Evolutionary conservation across 2,888 invertebrate species (phyloP).

Genomic region (Idaea straminata): DNA sequence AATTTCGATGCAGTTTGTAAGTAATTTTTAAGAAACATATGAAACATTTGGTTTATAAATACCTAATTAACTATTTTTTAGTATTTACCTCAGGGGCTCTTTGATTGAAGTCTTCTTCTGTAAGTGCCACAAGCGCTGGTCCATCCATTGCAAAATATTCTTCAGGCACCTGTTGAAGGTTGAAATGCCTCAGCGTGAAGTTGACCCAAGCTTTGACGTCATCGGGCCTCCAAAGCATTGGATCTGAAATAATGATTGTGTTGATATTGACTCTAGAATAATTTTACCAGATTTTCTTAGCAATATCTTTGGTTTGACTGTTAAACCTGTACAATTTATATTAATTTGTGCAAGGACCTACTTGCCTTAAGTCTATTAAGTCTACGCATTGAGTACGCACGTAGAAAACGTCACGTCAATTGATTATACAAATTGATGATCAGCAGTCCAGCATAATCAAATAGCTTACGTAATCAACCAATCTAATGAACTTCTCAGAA

Average conservation of each 20-base stretch:
- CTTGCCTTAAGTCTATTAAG: not conserved
- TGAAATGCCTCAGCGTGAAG: conserved; percentile 91
- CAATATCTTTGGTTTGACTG: not conserved
- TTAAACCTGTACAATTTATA: not conserved
- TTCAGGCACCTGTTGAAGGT: conserved; percentile 85
- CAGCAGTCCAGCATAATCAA: conserved; percentile 42
- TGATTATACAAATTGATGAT: conserved; percentile 41
- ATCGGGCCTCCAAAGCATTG: conserved; percentile 90
- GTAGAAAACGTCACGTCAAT: conserved; percentile 28
- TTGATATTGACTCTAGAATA: not conserved
- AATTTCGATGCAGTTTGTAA: not conserved
- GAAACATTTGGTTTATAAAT: not conserved
- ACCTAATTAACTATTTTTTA: not conserved
- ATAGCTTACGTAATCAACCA: conserved; percentile 65
- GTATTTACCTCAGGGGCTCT: conserved; percentile 88
- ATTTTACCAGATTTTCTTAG: not conserved
- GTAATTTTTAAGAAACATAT: not conserved
- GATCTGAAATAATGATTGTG: conserved; percentile 83
- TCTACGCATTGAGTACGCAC: not conserved
- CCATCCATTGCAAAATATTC: conserved; percentile 92
- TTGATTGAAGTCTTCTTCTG: conserved; percentile 91
- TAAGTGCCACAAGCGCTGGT: conserved; percentile 85
- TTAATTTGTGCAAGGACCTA: conserved; percentile 1
- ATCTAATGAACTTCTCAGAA: conserved; percentile 59
- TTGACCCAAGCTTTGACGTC: conserved; percentile 94